A percentile compares a stretch with the other conserved stretches of the same genome.
phyloP scores from a whole-genome alignment of 2,113 vertebrate genomes.

The Antidorcas marsupialis region DNA sequence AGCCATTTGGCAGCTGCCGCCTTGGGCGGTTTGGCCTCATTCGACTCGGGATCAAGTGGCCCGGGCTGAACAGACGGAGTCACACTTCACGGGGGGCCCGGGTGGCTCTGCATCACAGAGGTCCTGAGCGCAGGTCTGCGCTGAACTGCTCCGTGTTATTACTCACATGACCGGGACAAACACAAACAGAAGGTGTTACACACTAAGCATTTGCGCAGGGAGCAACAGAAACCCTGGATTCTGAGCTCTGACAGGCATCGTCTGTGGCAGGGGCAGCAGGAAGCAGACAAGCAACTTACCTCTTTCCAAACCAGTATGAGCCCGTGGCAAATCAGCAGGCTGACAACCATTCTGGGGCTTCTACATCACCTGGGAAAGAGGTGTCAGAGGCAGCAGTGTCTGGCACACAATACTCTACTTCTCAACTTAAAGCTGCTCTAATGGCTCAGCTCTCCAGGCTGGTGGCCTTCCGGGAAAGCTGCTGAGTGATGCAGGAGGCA shows the following conservation, averaged over 20 bases:
- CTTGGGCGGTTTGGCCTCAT: background rate
- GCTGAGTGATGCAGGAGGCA: background rate
- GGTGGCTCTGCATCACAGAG: background rate
- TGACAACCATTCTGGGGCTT: background rate
- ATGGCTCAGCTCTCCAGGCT: background rate
- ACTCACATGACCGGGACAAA: background rate
- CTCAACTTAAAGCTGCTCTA: background rate
- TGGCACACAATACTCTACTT: rapidly evolving
- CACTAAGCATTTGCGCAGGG: background rate
- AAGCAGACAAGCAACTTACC: background rate
- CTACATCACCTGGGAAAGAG: background rate
- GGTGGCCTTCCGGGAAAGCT: background rate
- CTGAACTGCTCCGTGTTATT: background rate
- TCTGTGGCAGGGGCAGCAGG: background rate
- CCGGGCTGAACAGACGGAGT: conserved; percentile 28
- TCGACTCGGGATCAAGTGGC: background rate
- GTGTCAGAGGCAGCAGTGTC: background rate
- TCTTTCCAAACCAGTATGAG: background rate
- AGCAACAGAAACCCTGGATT: background rate
- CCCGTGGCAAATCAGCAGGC: background rate
- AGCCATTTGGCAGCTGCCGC: conserved; percentile 51
- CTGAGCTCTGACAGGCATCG: background rate
- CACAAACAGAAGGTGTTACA: rapidly evolving
- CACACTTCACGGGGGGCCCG: background rate
- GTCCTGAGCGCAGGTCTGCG: background rate